Percentiles rank a stretch among this genome's conserved stretches.
Conservation (phyloP, 2,113 vertebrate genomes). For the Daubentonia madagascariensis region DNA sequence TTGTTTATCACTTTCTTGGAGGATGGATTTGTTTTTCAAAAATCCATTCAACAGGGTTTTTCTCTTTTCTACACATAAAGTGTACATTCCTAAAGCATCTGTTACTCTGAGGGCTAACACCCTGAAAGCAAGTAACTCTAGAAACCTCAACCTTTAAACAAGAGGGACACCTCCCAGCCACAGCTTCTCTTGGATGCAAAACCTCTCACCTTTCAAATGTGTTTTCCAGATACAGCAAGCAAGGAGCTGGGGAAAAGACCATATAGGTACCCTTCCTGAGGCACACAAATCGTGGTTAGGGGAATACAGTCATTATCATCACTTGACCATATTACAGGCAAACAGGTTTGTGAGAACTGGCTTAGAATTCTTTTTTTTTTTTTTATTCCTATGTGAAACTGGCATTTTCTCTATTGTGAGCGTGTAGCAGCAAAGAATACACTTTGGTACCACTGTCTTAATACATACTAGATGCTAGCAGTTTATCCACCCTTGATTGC, state of each 20-base stretch:
- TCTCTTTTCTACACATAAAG: not conserved
- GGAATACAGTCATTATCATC: rapidly evolving
- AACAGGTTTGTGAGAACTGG: not conserved
- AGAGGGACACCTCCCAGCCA: not conserved
- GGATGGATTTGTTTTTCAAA: not conserved
- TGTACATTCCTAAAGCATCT: not conserved
- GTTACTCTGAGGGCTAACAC: not conserved
- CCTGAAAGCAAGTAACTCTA: not conserved
- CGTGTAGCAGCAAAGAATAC: too few relatives aligned
- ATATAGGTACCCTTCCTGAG: not conserved
- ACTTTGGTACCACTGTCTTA: too few relatives aligned
- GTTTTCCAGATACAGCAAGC: not conserved
- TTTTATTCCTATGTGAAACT: too few relatives aligned
- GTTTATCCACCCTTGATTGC: too few relatives aligned
- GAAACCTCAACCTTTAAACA: not conserved
- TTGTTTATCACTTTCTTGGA: not conserved
- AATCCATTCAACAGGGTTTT: not conserved
- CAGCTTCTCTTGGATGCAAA: not conserved
- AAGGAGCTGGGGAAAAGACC: not conserved
- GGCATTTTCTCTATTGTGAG: too few relatives aligned
- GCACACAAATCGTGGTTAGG: not conserved
- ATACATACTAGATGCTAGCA: too few relatives aligned
- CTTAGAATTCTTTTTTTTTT: not conserved
- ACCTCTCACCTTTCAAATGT: not conserved
- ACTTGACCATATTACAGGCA: too few relatives aligned